Evolutionary conservation across 1,140 invertebrate genomes (phyloP).

Genomic region (Cotesia vestalis): DNA sequence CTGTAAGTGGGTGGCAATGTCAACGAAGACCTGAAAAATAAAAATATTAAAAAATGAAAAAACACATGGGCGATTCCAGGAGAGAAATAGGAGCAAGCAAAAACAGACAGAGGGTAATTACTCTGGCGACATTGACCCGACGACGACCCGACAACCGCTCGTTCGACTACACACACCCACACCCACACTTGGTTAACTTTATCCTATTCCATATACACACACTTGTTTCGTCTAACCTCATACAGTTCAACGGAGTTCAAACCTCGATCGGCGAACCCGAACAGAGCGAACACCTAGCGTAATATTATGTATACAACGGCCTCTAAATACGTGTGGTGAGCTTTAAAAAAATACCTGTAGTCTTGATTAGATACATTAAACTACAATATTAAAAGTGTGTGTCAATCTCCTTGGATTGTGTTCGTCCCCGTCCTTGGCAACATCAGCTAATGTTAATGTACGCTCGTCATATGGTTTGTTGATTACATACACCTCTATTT

Average conservation of each 20-base stretch:
- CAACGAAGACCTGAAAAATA: conserved; percentile 11
- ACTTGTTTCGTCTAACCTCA: conserved; percentile 32
- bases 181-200: neutral
- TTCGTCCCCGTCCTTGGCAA: neutral
- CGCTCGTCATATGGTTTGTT: neutral
- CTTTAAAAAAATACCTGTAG: too few relatives aligned
- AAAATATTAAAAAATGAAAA: conserved; percentile 4
- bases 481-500: neutral
- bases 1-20: conserved; percentile 12
- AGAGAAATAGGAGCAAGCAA: conserved; percentile 33
- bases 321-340: neutral
- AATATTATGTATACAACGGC: neutral
- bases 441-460: neutral
- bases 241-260: conserved; percentile 58
- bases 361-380: too few relatives aligned
- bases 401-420: neutral
- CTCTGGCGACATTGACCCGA: conserved; percentile 58
- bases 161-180: conserved; percentile 46
- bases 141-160: conserved; percentile 53
- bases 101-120: conserved; percentile 52
- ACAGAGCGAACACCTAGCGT: conserved; percentile 39
- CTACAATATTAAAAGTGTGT: neutral
- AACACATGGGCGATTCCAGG: conserved; percentile 12
- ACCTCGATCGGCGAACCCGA: conserved; percentile 59
- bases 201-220: conserved; percentile 2